Conservation (phyloP, 2,888 invertebrate species). For the Oscheius sp. region DNA sequence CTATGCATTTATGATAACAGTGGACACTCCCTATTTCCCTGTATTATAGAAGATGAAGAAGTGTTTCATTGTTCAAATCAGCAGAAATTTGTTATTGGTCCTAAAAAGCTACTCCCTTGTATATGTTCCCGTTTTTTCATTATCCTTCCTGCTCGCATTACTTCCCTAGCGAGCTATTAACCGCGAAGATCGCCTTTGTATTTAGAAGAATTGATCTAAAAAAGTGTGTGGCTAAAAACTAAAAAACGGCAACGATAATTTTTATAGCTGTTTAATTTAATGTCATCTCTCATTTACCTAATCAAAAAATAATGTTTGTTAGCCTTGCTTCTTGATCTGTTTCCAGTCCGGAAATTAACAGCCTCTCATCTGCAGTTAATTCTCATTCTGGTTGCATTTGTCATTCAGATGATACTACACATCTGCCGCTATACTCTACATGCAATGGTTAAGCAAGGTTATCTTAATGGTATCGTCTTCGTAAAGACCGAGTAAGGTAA, state of each 20-base stretch:
- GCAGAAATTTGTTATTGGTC: no score
- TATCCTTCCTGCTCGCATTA: neutral
- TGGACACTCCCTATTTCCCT: neutral
- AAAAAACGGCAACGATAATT: neutral
- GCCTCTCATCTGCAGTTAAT: neutral
- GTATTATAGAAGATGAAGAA: slow-evolving; percentile 19
- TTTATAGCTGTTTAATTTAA: neutral
- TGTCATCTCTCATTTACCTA: neutral
- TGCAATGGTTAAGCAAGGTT: no score
- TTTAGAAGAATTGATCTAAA: no score
- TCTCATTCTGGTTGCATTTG: neutral
- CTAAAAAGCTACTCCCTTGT: no score
- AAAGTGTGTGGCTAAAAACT: no score
- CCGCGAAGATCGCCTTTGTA: slow-evolving; percentile 7
- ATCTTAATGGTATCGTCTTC: no score
- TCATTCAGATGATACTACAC: neutral
- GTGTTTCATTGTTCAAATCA: neutral
- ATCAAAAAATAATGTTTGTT: no score
- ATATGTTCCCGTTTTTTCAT: no score
- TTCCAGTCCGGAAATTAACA: neutral
- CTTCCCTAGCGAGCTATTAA: slow-evolving; percentile 12
- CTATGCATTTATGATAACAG: slow-evolving; percentile 24
- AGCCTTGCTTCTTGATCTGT: no score
- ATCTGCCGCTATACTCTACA: neutral
- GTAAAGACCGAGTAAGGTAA: no score